A percentile compares a stretch with the other conserved stretches of the same genome.
These are phyloP conservation scores for Macrostomum lignano DNA, from an alignment of 1,140 invertebrate genomes.

Conservation along the genomic window DNA sequence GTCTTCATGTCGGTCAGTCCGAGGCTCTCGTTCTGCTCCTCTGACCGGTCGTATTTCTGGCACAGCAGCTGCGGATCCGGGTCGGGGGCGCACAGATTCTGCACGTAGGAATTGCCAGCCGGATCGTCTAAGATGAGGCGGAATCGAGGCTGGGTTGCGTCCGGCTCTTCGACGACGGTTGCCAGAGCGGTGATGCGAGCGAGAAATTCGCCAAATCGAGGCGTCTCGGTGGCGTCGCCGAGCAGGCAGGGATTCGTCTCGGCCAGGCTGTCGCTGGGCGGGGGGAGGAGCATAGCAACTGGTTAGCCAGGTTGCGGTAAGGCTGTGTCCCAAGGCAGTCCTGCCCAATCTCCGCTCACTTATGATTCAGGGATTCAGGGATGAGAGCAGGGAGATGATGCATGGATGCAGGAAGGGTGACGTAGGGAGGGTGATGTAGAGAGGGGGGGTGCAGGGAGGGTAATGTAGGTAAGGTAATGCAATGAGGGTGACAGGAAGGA, in stretches of 20 bases:
- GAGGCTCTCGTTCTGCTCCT: slow-evolving; percentile 74
- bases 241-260: slow-evolving; percentile 38
- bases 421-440: too few relatives aligned
- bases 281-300: too few relatives aligned
- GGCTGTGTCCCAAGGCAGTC: too few relatives aligned
- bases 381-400: too few relatives aligned
- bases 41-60: slow-evolving; percentile 47
- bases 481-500: too few relatives aligned
- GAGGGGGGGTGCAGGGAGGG: too few relatives aligned
- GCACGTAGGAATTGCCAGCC: slow-evolving; percentile 79
- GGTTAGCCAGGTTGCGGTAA: too few relatives aligned
- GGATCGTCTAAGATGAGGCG: slow-evolving; percentile 72
- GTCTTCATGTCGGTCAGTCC: slow-evolving; percentile 89
- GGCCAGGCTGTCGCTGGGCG: slow-evolving; percentile 36
- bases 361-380: too few relatives aligned
- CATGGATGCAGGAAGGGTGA: too few relatives aligned
- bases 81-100: slow-evolving; percentile 46
- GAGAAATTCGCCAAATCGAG: background rate
- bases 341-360: too few relatives aligned
- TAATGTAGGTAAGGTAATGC: too few relatives aligned
- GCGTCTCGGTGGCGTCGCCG: slow-evolving; percentile 35
- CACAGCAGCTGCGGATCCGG: slow-evolving; percentile 43
- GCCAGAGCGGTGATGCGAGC: background rate
- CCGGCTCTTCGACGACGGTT: slow-evolving; percentile 10
- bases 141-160: slow-evolving; percentile 19